Percentiles rank a stretch among this genome's conserved stretches.
phyloP scores from a whole-genome alignment of 2,113 vertebrate species.

The Spermophilus dauricus region DNA sequence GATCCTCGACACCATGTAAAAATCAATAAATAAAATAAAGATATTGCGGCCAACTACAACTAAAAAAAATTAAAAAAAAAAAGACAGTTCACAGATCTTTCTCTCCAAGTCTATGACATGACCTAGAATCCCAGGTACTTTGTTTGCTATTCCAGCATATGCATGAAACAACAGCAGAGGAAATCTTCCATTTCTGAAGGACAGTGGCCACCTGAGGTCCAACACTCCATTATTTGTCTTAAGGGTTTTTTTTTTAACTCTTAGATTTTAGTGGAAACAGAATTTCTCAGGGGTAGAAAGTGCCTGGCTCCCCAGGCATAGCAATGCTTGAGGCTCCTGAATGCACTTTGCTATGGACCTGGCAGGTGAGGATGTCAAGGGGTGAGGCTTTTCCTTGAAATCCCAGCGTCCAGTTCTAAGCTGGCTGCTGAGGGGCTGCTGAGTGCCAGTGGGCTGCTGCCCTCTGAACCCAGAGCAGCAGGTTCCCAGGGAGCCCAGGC shows the following conservation, averaged over 20 bases:
- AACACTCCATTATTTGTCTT: background rate
- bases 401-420: too few relatives aligned
- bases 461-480: too few relatives aligned
- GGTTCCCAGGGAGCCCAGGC: background rate
- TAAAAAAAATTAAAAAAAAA: background rate
- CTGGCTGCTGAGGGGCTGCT: too few relatives aligned
- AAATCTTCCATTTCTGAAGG: background rate
- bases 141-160: background rate
- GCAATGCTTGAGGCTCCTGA: background rate
- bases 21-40: too few relatives aligned
- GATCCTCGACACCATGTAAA: too few relatives aligned
- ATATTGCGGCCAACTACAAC: too few relatives aligned
- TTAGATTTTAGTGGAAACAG: background rate
- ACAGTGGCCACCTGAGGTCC: fast-evolving
- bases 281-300: slow-evolving; percentile 15
- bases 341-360: background rate
- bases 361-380: background rate
- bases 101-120: background rate
- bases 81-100: background rate
- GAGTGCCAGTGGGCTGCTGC: too few relatives aligned
- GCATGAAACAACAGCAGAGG: background rate
- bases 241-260: background rate
- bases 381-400: background rate
- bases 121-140: background rate
- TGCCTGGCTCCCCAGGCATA: background rate